These are phyloP conservation scores for Hippocampus guttulatus DNA, from an alignment of 2,113 vertebrate genomes.

Conservation along the genomic window DNA sequence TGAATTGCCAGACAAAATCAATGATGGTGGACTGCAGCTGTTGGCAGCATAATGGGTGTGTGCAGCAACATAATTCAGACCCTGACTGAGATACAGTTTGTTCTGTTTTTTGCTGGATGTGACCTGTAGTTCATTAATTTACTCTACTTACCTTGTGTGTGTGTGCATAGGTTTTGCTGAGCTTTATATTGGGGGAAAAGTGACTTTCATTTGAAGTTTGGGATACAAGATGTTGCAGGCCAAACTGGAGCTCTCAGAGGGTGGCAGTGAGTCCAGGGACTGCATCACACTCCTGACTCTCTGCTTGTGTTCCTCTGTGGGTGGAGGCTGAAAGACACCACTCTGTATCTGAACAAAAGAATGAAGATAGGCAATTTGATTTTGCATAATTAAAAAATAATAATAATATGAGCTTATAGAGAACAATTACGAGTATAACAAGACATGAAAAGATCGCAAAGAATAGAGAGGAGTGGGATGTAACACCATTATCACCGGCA, in stretches of 20 bases:
- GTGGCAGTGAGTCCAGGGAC: conserved; percentile 28
- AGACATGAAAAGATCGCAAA: neutral
- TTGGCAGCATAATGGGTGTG: neutral
- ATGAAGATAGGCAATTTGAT: neutral
- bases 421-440: neutral
- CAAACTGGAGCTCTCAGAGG: conserved; percentile 9
- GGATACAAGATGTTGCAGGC: conserved; percentile 59
- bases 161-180: neutral
- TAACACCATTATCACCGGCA: neutral
- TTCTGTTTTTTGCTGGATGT: neutral
- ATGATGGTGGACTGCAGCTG: conserved; percentile 15
- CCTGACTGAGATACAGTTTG: neutral
- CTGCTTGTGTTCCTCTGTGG: conserved; percentile 40
- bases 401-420: too few species aligned
- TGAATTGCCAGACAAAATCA: conserved; percentile 25
- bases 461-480: neutral
- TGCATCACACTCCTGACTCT: conserved; percentile 44
- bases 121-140: neutral
- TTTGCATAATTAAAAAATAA: neutral
- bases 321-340: conserved; percentile 16
- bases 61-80: neutral
- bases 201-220: conserved; percentile 20
- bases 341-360: conserved; percentile 49
- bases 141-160: neutral
- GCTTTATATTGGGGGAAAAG: conserved; percentile 2